These are phyloP conservation scores for Pocillopora grandis DNA, from an alignment of 92 coral and sea anemone species.

Conservation along the genomic window DNA sequence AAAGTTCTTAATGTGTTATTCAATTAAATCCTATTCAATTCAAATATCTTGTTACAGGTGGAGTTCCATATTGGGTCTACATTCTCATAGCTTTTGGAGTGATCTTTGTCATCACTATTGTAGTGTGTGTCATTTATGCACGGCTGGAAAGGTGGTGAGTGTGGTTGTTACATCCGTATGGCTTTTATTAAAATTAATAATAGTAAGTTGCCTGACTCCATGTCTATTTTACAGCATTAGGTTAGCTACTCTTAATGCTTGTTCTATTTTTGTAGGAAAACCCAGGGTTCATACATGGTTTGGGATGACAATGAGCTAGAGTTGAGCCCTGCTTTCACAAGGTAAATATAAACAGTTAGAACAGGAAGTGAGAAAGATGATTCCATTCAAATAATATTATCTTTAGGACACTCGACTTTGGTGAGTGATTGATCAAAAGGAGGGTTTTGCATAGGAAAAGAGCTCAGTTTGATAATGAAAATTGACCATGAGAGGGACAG, in stretches of 20 bases:
- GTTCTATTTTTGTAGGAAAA: conserved; percentile 56
- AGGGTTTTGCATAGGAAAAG: no score
- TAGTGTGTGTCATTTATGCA: conserved; percentile 39
- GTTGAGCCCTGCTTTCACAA: conserved; percentile 85
- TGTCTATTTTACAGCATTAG: neutral
- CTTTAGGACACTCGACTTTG: no score
- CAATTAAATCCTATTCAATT: neutral
- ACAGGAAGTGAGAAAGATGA: neutral
- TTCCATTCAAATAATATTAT: no score
- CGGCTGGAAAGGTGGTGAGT: conserved; percentile 70
- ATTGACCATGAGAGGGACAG: no score
- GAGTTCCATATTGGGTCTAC: conserved; percentile 74
- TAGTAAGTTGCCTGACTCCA: no score
- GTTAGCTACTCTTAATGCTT: neutral
- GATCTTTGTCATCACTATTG: conserved; percentile 31
- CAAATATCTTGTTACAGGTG: conserved; percentile 36
- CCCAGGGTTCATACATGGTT: conserved; percentile 84
- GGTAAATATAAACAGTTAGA: conserved; percentile 37
- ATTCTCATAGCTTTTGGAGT: conserved; percentile 67
- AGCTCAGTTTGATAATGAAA: no score
- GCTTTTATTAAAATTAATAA: neutral
- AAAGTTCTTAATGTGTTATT: no score
- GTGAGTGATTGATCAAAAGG: no score
- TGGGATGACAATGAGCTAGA: conserved; percentile 87
- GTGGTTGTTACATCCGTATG: neutral